phyloP scores from a whole-genome alignment of 2,888 invertebrate species.

The Drosophila kokeensis region DNA sequence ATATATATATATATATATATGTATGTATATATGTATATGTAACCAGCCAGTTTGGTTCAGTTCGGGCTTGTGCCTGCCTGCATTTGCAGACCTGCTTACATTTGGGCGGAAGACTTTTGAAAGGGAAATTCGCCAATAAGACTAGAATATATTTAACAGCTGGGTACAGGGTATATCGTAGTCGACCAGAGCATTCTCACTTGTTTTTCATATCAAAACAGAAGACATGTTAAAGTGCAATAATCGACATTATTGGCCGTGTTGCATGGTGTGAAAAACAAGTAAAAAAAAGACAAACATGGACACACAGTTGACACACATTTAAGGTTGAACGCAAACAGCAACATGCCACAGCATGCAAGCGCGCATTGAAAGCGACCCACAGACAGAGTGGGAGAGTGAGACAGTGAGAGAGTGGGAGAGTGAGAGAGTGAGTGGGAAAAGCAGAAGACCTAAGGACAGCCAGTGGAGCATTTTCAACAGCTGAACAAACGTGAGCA shows the following conservation, averaged over 20 bases:
- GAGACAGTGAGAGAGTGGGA: background rate
- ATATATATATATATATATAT: no score
- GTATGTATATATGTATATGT: no score
- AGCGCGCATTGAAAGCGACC: background rate
- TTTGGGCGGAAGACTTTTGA: no score
- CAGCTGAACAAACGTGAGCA: constrained; percentile 33
- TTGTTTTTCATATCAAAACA: background rate
- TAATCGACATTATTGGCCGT: background rate
- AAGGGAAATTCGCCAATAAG: no score
- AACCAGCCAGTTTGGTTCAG: no score
- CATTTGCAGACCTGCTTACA: no score
- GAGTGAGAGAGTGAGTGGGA: background rate
- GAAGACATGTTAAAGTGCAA: background rate
- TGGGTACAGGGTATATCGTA: no score
- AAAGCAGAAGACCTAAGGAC: constrained; percentile 16
- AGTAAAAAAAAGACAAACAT: background rate
- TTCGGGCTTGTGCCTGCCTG: no score
- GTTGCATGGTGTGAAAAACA: background rate
- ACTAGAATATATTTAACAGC: no score
- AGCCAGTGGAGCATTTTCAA: constrained; percentile 23
- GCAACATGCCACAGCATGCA: constrained; percentile 8
- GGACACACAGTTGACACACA: constrained; percentile 3
- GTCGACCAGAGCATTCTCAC: no score
- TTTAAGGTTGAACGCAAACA: constrained; percentile 16
- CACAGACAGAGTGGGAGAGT: background rate